Conservation (phyloP, 2,888 invertebrate species). For the Hymenopus coronatus region DNA sequence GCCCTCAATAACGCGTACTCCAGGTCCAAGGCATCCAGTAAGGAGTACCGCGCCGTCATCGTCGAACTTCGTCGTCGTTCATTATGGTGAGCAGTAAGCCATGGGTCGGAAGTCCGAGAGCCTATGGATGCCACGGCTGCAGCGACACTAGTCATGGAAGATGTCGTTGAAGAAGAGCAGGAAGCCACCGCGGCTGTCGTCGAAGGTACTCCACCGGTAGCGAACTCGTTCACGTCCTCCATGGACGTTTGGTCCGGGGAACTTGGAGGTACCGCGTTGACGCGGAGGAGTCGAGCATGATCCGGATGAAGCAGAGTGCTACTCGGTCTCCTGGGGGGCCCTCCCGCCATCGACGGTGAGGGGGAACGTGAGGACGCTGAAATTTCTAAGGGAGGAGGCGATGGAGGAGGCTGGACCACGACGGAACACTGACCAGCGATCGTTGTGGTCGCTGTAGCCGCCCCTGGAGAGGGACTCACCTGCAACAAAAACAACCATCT, state of each 20-base stretch:
- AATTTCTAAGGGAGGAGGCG: background rate
- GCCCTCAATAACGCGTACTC: conserved; percentile 67
- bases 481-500: conserved; percentile 38
- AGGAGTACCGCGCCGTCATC: conserved; percentile 62
- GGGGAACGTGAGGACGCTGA: conserved; percentile 32
- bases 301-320: conserved; percentile 62
- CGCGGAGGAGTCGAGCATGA: conserved; percentile 55
- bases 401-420: conserved; percentile 25
- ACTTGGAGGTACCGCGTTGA: background rate
- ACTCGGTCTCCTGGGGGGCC: conserved; percentile 40
- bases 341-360: conserved; percentile 47
- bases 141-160: conserved; percentile 55
- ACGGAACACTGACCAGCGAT: background rate
- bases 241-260: conserved; percentile 28
- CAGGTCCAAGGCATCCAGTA: conserved; percentile 68
- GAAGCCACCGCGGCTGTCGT: conserved; percentile 23
- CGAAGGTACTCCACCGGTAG: background rate
- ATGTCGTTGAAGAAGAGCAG: conserved; percentile 54
- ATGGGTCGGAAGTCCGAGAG: conserved; percentile 45
- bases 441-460: background rate
- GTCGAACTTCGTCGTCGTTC: conserved; percentile 58
- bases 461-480: conserved; percentile 50
- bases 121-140: conserved; percentile 45
- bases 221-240: conserved; percentile 26
- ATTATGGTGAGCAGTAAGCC: conserved; percentile 38